These are phyloP conservation scores for Anthonomus grandis DNA, from an alignment of 1,140 invertebrate genomes.

Conservation along the genomic window DNA sequence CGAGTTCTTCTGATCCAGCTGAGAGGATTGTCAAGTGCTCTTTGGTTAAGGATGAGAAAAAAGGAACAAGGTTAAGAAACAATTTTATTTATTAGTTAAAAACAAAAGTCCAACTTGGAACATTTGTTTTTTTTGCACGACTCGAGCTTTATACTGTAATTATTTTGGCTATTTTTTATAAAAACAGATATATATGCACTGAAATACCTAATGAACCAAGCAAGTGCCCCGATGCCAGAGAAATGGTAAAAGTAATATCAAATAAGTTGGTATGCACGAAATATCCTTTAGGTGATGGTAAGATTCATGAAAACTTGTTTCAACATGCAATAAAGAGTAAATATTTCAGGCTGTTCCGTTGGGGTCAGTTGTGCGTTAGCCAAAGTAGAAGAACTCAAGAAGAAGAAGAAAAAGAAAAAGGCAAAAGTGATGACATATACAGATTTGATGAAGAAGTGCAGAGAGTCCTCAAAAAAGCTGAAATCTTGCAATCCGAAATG, in stretches of 20 bases:
- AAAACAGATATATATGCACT: constrained; percentile 11
- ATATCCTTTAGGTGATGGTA: not conserved
- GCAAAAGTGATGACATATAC: too few relatives aligned
- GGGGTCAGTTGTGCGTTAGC: not conserved
- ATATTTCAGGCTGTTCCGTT: not conserved
- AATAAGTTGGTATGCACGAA: constrained; percentile 17
- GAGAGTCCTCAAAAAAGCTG: too few relatives aligned
- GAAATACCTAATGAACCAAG: constrained; percentile 6
- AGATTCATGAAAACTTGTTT: not conserved
- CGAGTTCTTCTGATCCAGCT: too few relatives aligned
- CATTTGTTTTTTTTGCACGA: too few relatives aligned
- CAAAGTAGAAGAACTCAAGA: constrained; percentile 14
- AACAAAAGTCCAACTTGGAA: too few relatives aligned
- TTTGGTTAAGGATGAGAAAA: constrained; percentile 6
- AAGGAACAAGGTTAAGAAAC: too few relatives aligned
- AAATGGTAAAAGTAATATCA: constrained; percentile 1
- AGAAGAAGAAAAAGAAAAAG: too few relatives aligned
- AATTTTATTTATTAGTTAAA: too few relatives aligned
- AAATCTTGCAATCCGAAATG: too few relatives aligned
- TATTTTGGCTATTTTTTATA: not conserved
- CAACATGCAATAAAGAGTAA: not conserved
- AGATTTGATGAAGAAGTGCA: too few relatives aligned
- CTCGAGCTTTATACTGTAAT: too few relatives aligned
- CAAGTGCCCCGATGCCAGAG: not conserved
- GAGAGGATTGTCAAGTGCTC: constrained; percentile 10